Evolutionary conservation across 2,113 vertebrate species (phyloP).

Genomic region (Cacatua alba): DNA sequence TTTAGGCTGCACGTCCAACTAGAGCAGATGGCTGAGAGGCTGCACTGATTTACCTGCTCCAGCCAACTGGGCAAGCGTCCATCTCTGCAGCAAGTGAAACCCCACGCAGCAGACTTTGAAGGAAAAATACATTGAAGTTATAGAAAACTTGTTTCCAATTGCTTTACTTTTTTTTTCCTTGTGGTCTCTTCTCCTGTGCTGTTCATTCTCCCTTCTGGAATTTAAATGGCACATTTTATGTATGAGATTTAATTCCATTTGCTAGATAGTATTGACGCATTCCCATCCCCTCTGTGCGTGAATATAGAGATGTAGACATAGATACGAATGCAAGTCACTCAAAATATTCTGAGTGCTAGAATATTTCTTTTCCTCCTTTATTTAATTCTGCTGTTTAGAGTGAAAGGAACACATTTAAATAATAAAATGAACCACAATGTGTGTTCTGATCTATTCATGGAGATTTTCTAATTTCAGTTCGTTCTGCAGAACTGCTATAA

Average conservation of each 20-base stretch:
- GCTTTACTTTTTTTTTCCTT: background rate
- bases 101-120: background rate
- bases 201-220: constrained; percentile 50
- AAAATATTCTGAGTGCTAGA: background rate
- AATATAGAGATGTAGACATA: constrained; percentile 16
- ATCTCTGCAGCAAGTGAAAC: background rate
- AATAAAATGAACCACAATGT: constrained; percentile 47
- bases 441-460: constrained; percentile 58
- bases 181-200: background rate
- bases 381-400: constrained; percentile 67
- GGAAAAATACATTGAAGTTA: background rate
- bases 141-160: constrained; percentile 14
- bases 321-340: constrained; percentile 30
- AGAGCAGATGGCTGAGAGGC: constrained; percentile 73
- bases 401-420: constrained; percentile 62
- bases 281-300: background rate
- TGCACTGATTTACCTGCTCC: constrained; percentile 50
- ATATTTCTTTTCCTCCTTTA: constrained; percentile 50
- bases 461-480: constrained; percentile 73
- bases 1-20: constrained; percentile 45
- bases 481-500: constrained; percentile 63
- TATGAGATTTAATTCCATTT: constrained; percentile 40
- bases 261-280: constrained; percentile 9
- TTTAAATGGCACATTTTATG: constrained; percentile 52
- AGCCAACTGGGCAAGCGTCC: constrained; percentile 45